A percentile compares a stretch with the other conserved stretches of the same genome.
These are phyloP conservation scores for Cheirogaleus medius DNA, from an alignment of 2,113 vertebrate species.

Conservation along the genomic window DNA sequence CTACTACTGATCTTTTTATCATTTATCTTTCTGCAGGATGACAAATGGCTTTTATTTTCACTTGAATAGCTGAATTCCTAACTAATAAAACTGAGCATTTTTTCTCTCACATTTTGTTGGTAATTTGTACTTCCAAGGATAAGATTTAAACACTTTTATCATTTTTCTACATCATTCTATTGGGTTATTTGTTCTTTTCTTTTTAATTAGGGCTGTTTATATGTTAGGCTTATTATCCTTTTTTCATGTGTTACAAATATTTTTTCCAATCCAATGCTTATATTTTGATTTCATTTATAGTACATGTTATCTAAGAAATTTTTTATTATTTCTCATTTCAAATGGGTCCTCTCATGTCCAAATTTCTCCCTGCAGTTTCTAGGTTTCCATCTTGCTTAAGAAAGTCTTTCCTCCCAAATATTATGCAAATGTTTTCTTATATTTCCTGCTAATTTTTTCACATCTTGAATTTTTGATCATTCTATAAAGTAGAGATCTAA, in stretches of 20 bases:
- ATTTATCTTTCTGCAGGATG: not conserved
- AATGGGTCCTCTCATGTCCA: not conserved
- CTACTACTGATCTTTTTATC: not conserved
- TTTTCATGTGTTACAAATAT: not conserved
- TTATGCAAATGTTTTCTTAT: not conserved
- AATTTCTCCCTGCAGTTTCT: not conserved
- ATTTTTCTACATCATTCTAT: not conserved
- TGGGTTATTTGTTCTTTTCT: not conserved
- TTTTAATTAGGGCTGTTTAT: not conserved
- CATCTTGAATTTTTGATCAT: not conserved
- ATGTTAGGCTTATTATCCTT: not conserved
- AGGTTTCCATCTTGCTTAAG: not conserved
- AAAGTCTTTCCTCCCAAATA: not conserved
- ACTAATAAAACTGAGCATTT: not conserved
- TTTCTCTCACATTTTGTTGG: not conserved
- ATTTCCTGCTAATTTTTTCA: not conserved
- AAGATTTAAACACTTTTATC: not conserved
- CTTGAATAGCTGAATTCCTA: not conserved
- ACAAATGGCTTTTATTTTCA: not conserved
- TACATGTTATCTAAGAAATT: not conserved
- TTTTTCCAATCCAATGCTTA: not conserved
- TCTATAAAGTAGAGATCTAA: not conserved
- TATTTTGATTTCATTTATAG: not conserved
- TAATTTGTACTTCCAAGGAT: not conserved
- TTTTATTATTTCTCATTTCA: not conserved